These are phyloP conservation scores for Protodeltote pygarga DNA, from an alignment of 2,888 invertebrate genomes.

Conservation along the genomic window DNA sequence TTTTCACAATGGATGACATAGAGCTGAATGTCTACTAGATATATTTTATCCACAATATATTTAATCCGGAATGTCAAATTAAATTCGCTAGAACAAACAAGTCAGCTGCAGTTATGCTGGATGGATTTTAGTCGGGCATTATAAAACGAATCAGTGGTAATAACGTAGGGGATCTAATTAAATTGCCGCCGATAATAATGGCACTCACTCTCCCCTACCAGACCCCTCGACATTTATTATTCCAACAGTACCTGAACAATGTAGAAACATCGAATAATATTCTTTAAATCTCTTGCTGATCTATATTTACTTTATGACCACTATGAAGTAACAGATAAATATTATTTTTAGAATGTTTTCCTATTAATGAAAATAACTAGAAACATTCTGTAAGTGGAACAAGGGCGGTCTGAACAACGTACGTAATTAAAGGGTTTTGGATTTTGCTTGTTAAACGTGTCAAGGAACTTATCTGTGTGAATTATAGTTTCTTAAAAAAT, in stretches of 20 bases:
- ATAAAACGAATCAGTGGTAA: slow-evolving; percentile 84
- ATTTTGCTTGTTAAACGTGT: slow-evolving; percentile 39
- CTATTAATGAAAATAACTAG: slow-evolving; percentile 48
- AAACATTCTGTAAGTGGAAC: slow-evolving; percentile 52
- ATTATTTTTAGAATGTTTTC: slow-evolving; percentile 43
- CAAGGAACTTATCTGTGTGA: slow-evolving; percentile 37
- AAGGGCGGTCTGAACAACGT: slow-evolving; percentile 48
- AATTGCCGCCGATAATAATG: slow-evolving; percentile 86
- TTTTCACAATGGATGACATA: slow-evolving; percentile 1
- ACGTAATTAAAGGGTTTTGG: slow-evolving; percentile 57
- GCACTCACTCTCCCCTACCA: slow-evolving; percentile 77
- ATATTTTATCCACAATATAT: slow-evolving; percentile 47
- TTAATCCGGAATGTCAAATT: slow-evolving; percentile 61
- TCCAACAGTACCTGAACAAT: slow-evolving; percentile 63
- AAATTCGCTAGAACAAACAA: slow-evolving; percentile 51
- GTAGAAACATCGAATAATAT: slow-evolving; percentile 49
- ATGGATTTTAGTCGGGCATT: slow-evolving; percentile 78
- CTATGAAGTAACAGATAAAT: slow-evolving; percentile 28
- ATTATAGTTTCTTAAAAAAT: slow-evolving; percentile 16
- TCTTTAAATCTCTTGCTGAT: slow-evolving; percentile 28
- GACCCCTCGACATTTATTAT: slow-evolving; percentile 84
- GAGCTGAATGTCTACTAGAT: slow-evolving; percentile 3
- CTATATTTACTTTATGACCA: slow-evolving; percentile 13
- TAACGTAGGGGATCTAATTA: slow-evolving; percentile 85
- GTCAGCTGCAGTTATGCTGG: slow-evolving; percentile 53